phyloP scores from a whole-genome alignment of 1,140 invertebrate genomes.

The Drosophila hydei region DNA sequence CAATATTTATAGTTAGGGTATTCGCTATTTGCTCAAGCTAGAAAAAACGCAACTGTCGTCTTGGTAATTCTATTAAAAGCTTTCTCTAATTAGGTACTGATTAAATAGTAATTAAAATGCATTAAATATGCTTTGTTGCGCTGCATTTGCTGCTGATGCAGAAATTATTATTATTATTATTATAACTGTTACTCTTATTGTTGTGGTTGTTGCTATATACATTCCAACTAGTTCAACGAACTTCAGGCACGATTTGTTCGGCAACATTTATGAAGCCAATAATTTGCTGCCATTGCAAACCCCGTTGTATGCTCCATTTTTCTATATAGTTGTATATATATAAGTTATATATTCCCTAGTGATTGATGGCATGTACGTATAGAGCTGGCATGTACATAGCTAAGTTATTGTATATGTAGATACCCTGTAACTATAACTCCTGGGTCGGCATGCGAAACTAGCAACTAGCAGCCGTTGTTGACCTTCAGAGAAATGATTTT shows the following conservation, averaged over 20 bases:
- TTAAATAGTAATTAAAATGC: slow-evolving; percentile 13
- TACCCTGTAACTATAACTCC: slow-evolving; percentile 1
- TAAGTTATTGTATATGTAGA: slow-evolving; percentile 2
- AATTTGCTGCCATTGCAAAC: slow-evolving; percentile 35
- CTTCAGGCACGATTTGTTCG: slow-evolving; percentile 41
- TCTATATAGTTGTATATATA: not conserved
- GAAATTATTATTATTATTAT: not conserved
- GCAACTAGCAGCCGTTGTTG: too few relatives aligned
- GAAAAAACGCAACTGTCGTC: not conserved
- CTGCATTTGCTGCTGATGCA: not conserved
- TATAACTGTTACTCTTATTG: not conserved
- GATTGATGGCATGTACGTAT: slow-evolving; percentile 28
- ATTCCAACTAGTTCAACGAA: slow-evolving; percentile 43
- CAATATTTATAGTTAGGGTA: too few relatives aligned
- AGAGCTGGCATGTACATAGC: not conserved
- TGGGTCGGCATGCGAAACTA: too few relatives aligned
- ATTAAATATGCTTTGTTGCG: slow-evolving; percentile 5
- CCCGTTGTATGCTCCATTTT: not conserved
- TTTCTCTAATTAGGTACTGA: slow-evolving; percentile 3
- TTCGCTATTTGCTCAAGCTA: too few relatives aligned
- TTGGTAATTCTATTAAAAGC: slow-evolving; percentile 13
- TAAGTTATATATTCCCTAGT: slow-evolving; percentile 41
- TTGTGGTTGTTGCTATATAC: slow-evolving; percentile 19
- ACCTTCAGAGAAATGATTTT: too few relatives aligned
- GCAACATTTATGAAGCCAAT: slow-evolving; percentile 39